Percentiles rank a stretch among this genome's conserved stretches.
Evolutionary conservation across 2,113 vertebrate genomes (phyloP).

Genomic region (Fulica atra): DNA sequence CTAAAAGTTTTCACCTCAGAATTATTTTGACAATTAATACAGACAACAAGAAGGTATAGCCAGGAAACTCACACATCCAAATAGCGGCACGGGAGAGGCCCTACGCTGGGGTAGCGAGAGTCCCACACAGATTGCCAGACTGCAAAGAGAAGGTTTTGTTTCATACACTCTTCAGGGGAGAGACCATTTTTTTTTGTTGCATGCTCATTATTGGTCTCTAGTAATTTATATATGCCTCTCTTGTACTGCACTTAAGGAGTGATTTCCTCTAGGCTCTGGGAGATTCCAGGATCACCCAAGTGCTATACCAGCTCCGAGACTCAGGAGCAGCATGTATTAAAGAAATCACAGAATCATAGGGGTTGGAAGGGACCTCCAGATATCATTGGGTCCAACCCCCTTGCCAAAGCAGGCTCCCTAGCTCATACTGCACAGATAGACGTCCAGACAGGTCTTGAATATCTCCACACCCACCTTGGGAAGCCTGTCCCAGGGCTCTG

Average conservation of each 20-base stretch:
- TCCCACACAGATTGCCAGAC: neutral
- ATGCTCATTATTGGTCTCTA: neutral
- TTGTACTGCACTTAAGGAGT: accelerated
- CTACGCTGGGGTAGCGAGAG: neutral
- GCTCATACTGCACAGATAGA: no score
- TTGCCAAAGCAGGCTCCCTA: no score
- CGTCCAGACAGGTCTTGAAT: no score
- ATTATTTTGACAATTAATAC: neutral
- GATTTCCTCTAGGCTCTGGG: neutral
- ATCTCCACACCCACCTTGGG: no score
- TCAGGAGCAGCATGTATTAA: neutral
- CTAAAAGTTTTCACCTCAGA: neutral
- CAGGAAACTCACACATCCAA: neutral
- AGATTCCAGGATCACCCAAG: neutral
- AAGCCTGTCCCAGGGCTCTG: no score
- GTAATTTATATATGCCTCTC: neutral
- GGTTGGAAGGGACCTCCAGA: no score
- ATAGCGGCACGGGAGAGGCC: neutral
- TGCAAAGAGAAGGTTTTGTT: neutral
- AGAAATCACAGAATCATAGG: neutral
- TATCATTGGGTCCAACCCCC: no score
- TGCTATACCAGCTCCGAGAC: neutral
- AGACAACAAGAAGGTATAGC: neutral
- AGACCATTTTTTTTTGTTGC: neutral
- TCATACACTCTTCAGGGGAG: neutral